Percentiles rank a stretch among this genome's conserved stretches.
Evolutionary conservation across 1,140 invertebrate species (phyloP).

Genomic region (Tetragnatha versicolor): DNA sequence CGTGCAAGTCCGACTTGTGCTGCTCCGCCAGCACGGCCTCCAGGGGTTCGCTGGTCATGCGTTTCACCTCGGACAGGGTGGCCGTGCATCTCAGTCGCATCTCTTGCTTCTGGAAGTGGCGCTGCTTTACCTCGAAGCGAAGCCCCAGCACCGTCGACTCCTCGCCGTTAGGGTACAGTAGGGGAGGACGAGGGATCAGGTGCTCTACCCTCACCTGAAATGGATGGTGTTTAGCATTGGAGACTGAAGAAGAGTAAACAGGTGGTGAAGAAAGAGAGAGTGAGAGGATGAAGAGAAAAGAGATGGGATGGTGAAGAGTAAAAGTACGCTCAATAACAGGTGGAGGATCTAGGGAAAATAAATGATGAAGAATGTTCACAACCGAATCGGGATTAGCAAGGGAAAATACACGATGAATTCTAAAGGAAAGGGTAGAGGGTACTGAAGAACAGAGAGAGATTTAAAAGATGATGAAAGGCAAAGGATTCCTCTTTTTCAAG

Average conservation of each 20-base stretch:
- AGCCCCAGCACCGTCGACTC: constrained; percentile 26
- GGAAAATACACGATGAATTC: not conserved
- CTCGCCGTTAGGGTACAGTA: constrained; percentile 26
- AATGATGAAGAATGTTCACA: not conserved
- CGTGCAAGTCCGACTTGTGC: constrained; percentile 33
- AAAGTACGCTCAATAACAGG: not conserved
- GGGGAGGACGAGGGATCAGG: not conserved
- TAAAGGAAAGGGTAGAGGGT: not conserved
- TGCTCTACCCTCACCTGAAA: constrained; percentile 23
- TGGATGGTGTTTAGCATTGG: not conserved
- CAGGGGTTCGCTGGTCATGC: constrained; percentile 74
- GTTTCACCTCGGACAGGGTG: constrained; percentile 74
- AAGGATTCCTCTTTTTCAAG: too few species aligned
- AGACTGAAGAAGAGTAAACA: not conserved
- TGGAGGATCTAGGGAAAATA: not conserved
- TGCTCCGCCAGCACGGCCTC: constrained; percentile 14
- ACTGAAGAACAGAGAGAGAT: not conserved
- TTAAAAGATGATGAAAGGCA: not conserved
- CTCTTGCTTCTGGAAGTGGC: constrained; percentile 59
- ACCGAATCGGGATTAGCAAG: not conserved
- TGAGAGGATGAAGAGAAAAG: not conserved
- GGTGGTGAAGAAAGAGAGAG: not conserved
- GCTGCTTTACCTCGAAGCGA: constrained; percentile 22
- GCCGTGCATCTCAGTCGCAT: constrained; percentile 61
- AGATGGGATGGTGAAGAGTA: not conserved